Base-by-base conservation (phyloP, 2,888 invertebrate species). In the Sylvicola cinctus region DNA sequence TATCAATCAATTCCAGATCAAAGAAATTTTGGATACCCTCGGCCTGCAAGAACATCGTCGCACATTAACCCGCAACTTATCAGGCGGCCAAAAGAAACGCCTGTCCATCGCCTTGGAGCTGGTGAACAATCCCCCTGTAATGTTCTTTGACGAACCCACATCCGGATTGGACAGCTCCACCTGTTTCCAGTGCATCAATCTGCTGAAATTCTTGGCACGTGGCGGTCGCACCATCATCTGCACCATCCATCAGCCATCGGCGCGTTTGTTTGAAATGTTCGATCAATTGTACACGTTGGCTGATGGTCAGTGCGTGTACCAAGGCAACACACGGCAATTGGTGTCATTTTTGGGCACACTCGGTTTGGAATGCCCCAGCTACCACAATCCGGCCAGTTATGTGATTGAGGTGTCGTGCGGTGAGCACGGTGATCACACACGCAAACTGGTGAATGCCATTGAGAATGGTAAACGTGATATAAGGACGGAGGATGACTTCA, bases 61-160 rank as follows among this genome's bases (percentile, higher is more conserved):
- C 49, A 93, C 91, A 2, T 76, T 88, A 72, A 87, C 90, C 12
- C 76, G 76, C 40, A 85, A 87, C 50, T 66, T 93, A 32, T 91
- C 90, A 1, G 93, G 93, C 15, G 93, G 93, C 2, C 91, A 93
- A 55, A 83, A 90, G 58, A 93, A 93, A 52, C 75, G 93, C 44
- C 68, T 93, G 2, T 90, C 91, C 1, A 93, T 93, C 40, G 93
- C 91, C 13, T 60, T 90, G 42, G 93, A 93, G 59, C 63, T 93
- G 43, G 90, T 93, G 91, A n/a, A n/a, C n/a, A n/a, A n/a, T n/a
- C n/a, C n/a, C n/a, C n/a, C n/a, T n/a, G n/a, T n/a, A n/a, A n/a
- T 93, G 90, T 93, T 93, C 62, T 91, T 93, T 54, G 93, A 93
- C 54, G 93, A 93, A 56, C 93, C 93, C 2, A 93, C 93, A 41